A percentile compares a stretch with the other conserved stretches of the same genome.
Conservation (phyloP, 2,888 invertebrate genomes). For the Aquatica leii region DNA sequence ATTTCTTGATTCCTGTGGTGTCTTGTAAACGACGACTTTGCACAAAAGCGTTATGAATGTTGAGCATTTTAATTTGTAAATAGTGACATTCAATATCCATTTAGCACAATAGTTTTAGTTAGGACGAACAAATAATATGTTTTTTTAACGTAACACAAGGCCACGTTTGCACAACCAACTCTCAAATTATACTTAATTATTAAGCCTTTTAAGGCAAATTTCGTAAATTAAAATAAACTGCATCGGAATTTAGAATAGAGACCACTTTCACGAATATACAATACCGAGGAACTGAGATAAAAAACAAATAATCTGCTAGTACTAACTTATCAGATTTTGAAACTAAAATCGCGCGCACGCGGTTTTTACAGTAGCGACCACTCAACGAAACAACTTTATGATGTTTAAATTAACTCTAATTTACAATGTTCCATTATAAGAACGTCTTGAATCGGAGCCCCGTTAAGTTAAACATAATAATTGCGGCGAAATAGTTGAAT, state of each 20-base stretch:
- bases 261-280: constrained; percentile 22
- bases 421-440: constrained; percentile 44
- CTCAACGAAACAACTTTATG: constrained; percentile 47
- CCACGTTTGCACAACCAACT: constrained; percentile 28
- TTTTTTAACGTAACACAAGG: constrained; percentile 28
- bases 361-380: constrained; percentile 36
- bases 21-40: constrained; percentile 85
- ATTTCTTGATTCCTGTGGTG: constrained; percentile 84
- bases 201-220: constrained; percentile 18
- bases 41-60: constrained; percentile 76
- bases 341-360: constrained; percentile 24
- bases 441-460: constrained; percentile 29
- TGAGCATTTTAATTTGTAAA: constrained; percentile 68
- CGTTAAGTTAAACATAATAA: constrained; percentile 28
- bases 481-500: constrained; percentile 25
- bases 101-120: constrained; percentile 52
- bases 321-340: constrained; percentile 26
- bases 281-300: constrained; percentile 10
- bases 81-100: constrained; percentile 60
- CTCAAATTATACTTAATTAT: constrained; percentile 18
- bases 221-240: constrained; percentile 33
- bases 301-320: constrained; percentile 11
- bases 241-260: constrained; percentile 17
- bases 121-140: constrained; percentile 26
- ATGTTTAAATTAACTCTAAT: constrained; percentile 56